Percentiles rank a stretch among this genome's conserved stretches.
phyloP scores from a whole-genome alignment of 30 jellyfish, hydroid and myxozoan genomes.

The Phacellophora camtschatica region DNA sequence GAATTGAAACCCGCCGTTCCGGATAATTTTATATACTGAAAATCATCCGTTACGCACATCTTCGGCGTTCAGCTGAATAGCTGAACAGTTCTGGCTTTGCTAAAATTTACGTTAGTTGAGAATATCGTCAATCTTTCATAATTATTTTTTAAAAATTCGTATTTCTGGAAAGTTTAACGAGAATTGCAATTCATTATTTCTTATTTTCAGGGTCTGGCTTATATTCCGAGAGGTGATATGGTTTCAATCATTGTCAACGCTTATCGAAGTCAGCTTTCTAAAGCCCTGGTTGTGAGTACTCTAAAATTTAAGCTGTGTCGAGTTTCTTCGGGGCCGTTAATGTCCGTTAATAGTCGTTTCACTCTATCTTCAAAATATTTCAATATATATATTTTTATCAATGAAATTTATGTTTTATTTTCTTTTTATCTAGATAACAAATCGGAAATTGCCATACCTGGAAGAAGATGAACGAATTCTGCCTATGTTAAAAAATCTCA shows the following conservation, averaged over 20 bases:
- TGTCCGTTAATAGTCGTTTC: neutral
- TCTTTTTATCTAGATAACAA: slow-evolving; percentile 43
- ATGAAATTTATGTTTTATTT: neutral
- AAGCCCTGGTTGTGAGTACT: slow-evolving; percentile 80
- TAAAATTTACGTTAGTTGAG: neutral
- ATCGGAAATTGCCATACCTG: slow-evolving; percentile 71
- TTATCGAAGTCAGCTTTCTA: slow-evolving; percentile 85
- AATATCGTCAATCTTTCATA: neutral
- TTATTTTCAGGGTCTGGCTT: slow-evolving; percentile 83
- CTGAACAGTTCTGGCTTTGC: no score
- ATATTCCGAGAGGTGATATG: slow-evolving; percentile 84
- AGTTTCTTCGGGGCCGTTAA: no score
- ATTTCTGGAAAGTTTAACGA: neutral
- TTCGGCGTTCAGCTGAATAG: no score
- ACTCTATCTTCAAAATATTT: neutral
- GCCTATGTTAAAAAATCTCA: slow-evolving; percentile 80
- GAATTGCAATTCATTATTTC: neutral
- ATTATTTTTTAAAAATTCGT: neutral
- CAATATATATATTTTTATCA: neutral
- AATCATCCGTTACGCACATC: no score
- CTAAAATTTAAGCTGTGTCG: no score
- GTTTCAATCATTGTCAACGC: slow-evolving; percentile 77
- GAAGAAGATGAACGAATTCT: slow-evolving; percentile 89
- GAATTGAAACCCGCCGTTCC: no score
- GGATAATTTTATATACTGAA: no score